phyloP scores from a whole-genome alignment of 2,888 invertebrate species.

The Chydorus sphaericus region DNA sequence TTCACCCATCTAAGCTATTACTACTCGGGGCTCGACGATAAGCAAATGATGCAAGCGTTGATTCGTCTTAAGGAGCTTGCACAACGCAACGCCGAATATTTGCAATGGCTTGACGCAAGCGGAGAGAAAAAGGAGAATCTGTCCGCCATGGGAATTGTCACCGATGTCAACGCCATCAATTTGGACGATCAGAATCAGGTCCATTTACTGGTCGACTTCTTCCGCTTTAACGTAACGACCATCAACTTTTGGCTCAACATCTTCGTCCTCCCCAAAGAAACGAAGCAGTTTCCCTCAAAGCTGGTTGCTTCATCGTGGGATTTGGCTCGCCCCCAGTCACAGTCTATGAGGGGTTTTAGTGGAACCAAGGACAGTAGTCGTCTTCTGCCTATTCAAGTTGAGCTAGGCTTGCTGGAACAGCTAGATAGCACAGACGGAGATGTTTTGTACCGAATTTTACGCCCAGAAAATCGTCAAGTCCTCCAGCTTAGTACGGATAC shows the following conservation, averaged over 20 bases:
- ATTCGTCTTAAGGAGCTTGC: not conserved
- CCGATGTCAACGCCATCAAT: constrained; percentile 13
- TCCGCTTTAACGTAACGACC: constrained; percentile 12
- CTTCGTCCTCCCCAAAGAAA: constrained; percentile 15
- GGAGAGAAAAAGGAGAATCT: not conserved
- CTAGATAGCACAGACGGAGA: constrained; percentile 16
- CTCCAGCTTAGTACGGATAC: constrained; percentile 5
- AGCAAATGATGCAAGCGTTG: constrained; percentile 17
- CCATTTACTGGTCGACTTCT: not conserved
- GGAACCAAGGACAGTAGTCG: constrained; percentile 19
- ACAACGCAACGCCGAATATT: not conserved
- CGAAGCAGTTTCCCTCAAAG: constrained; percentile 17
- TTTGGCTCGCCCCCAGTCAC: constrained; percentile 7
- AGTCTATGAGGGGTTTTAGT: constrained; percentile 18
- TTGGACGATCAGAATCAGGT: constrained; percentile 14
- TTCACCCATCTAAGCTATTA: constrained; percentile 20
- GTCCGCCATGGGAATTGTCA: not conserved
- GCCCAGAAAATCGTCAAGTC: constrained; percentile 11
- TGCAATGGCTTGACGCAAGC: not conserved
- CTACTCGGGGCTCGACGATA: constrained; percentile 18
- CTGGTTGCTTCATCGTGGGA: constrained; percentile 16
- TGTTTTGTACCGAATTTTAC: constrained; percentile 12
- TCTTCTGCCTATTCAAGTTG: constrained; percentile 16
- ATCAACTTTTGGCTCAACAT: constrained; percentile 16
- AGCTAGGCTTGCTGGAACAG: constrained; percentile 12